Conservation (phyloP, 2,888 invertebrate genomes). For the Ceriagrion tenellum region DNA sequence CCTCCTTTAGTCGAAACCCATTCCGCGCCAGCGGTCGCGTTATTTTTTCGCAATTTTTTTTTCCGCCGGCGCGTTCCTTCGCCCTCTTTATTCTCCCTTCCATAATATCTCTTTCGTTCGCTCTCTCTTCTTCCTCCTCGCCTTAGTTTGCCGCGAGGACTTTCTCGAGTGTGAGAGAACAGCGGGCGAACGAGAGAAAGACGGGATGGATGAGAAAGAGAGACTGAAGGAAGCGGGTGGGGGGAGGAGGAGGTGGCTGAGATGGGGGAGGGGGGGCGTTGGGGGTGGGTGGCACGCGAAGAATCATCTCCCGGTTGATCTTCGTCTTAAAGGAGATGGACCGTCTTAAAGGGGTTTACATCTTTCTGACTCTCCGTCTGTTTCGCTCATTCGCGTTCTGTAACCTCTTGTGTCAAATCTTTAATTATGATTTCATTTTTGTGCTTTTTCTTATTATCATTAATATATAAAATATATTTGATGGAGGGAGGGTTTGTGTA, state of each 20-base stretch:
- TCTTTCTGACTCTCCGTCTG: not conserved
- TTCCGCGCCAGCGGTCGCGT: not conserved
- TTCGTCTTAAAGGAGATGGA: not conserved
- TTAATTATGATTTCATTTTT: no score
- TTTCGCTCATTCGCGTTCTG: not conserved
- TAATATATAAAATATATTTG: no score
- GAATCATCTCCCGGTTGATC: conserved; percentile 20
- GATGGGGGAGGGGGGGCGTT: not conserved
- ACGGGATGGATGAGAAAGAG: not conserved
- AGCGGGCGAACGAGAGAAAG: not conserved
- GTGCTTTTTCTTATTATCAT: no score
- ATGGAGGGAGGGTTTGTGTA: no score
- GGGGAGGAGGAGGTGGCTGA: not conserved
- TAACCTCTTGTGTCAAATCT: no score
- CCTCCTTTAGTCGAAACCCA: conserved; percentile 1
- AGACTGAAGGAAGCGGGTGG: no score
- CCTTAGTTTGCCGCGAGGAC: conserved; percentile 15
- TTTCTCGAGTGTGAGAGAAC: conserved; percentile 1
- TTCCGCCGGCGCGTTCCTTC: not conserved
- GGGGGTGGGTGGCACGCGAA: not conserved
- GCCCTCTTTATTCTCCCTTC: not conserved
- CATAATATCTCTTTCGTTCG: not conserved
- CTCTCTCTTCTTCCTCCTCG: not conserved
- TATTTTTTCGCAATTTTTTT: conserved; percentile 5
- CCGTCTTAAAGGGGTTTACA: not conserved